Evolutionary conservation across 2,797 vertebrate genomes (phyloP).

Genomic region (Oreochromis mossambicus): DNA sequence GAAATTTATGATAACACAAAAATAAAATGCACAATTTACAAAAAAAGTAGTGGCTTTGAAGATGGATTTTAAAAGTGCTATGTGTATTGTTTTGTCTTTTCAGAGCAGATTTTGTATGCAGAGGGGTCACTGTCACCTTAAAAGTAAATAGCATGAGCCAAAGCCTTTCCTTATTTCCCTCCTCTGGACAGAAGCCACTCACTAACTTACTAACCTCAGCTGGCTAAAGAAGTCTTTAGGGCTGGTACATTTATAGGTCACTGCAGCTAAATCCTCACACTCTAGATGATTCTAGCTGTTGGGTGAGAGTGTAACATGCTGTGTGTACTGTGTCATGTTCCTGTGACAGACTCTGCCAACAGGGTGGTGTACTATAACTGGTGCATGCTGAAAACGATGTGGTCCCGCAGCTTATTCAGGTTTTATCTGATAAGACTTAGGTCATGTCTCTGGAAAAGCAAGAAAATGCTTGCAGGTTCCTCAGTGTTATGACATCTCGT

Average conservation of each 20-base stretch:
- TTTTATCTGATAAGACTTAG: neutral
- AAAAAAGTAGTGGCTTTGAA: neutral
- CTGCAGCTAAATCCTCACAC: constrained; percentile 48
- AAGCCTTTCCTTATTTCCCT: constrained; percentile 5
- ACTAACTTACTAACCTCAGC: constrained; percentile 39
- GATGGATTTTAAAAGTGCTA: neutral
- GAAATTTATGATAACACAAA: neutral
- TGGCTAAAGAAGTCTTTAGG: constrained; percentile 22
- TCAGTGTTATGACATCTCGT: neutral
- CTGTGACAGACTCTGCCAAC: neutral
- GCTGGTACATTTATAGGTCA: constrained; percentile 31
- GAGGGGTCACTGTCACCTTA: neutral
- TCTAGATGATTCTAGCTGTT: constrained; percentile 29
- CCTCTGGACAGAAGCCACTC: constrained; percentile 21
- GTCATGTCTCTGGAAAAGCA: neutral
- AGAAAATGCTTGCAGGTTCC: neutral
- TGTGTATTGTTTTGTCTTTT: neutral
- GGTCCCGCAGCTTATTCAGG: neutral
- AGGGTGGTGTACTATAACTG: neutral
- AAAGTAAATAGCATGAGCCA: constrained; percentile 24
- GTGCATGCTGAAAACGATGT: neutral
- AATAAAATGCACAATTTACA: neutral
- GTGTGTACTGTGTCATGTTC: neutral
- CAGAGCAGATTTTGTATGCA: neutral
- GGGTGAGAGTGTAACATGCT: constrained; percentile 14